Conservation (phyloP, 2,888 invertebrate species). For the Meandrusa payeni region DNA sequence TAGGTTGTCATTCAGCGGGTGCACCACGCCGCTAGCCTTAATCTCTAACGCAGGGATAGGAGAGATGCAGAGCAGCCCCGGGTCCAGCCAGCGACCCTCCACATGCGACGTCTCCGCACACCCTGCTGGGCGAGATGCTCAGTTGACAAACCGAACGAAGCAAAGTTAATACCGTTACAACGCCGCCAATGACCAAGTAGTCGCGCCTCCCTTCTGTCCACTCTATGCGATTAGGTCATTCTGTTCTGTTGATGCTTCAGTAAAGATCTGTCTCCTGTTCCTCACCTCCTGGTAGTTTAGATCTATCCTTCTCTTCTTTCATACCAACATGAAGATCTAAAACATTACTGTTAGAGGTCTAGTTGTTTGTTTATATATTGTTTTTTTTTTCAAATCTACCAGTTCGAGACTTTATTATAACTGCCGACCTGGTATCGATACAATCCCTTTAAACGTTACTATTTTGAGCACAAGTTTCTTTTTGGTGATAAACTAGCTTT, state of each 20-base stretch:
- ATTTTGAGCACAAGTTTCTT: conserved; percentile 16
- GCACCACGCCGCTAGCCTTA: conserved; percentile 65
- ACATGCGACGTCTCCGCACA: conserved; percentile 88
- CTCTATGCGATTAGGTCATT: conserved; percentile 77
- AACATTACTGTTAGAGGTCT: conserved; percentile 11
- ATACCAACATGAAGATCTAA: conserved; percentile 38
- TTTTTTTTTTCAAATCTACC: conserved; percentile 29
- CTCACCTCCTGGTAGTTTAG: conserved; percentile 67
- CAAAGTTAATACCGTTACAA: conserved; percentile 81
- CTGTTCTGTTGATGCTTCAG: conserved; percentile 74
- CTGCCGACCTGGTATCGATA: background rate
- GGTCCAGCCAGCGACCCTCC: conserved; percentile 75
- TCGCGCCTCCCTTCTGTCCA: conserved; percentile 77
- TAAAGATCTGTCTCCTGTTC: conserved; percentile 49
- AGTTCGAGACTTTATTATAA: conserved; percentile 1
- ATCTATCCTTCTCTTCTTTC: conserved; percentile 30
- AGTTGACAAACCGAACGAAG: conserved; percentile 83
- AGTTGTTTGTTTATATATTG: conserved; percentile 31
- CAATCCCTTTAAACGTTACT: background rate
- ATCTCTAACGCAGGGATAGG: conserved; percentile 81
- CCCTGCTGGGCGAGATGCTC: conserved; percentile 91
- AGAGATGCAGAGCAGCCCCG: conserved; percentile 66
- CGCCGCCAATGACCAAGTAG: conserved; percentile 77
- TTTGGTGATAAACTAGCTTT: background rate
- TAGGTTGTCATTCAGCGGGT: conserved; percentile 32